Percentiles rank a stretch among this genome's conserved stretches.
Evolutionary conservation across 2,797 vertebrate species (phyloP).

Genomic region (Squalus acanthias): DNA sequence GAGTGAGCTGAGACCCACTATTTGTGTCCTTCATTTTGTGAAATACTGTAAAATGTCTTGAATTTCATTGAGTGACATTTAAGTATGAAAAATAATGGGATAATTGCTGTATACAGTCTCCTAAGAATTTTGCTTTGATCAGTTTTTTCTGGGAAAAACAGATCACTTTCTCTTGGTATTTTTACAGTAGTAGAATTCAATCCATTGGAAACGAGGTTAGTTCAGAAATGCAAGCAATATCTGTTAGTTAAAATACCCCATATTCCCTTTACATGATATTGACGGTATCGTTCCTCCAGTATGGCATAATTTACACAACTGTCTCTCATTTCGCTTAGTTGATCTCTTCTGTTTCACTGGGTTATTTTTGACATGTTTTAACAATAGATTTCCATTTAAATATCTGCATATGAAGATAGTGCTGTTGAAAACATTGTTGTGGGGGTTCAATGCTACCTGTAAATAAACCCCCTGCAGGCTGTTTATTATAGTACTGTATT

Average conservation of each 20-base stretch:
- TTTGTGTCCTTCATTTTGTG: background rate
- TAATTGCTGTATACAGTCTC: background rate
- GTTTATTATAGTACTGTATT: background rate
- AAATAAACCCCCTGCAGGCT: background rate
- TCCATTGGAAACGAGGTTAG: background rate
- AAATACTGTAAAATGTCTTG: background rate
- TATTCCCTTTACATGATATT: background rate
- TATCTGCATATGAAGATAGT: background rate
- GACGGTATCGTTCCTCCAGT: background rate
- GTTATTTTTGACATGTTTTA: background rate
- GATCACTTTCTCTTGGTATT: background rate
- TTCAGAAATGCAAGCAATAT: background rate
- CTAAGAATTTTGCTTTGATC: background rate
- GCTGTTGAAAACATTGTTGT: background rate
- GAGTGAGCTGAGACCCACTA: background rate
- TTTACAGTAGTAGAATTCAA: background rate
- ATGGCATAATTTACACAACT: background rate
- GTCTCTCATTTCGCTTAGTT: background rate
- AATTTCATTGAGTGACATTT: background rate
- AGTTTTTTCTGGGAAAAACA: background rate
- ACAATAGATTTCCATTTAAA: background rate
- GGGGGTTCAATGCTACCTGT: background rate
- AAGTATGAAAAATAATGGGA: background rate
- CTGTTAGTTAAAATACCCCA: background rate
- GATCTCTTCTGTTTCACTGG: background rate